Evolutionary conservation across 2,888 invertebrate species (phyloP).

Genomic region (Plagiodera versicolora): DNA sequence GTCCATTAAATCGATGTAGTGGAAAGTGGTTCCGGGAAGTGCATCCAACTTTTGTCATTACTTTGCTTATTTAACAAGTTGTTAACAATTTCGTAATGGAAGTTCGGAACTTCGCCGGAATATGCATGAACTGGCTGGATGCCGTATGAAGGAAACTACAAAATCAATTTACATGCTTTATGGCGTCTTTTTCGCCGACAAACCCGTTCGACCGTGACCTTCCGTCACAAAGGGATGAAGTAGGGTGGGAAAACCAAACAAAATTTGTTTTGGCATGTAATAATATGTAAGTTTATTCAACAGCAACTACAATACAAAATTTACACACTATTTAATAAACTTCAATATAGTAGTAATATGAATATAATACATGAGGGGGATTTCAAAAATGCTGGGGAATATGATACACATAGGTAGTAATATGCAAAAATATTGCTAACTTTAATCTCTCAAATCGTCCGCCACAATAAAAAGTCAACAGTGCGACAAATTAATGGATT

Average conservation of each 20-base stretch:
- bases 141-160: background rate
- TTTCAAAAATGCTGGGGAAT: constrained; percentile 52
- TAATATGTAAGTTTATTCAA: constrained; percentile 64
- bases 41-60: constrained; percentile 1
- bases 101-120: background rate
- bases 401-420: constrained; percentile 54
- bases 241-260: constrained; percentile 57
- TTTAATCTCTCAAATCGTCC: constrained; percentile 53
- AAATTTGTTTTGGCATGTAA: constrained; percentile 72
- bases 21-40: constrained; percentile 1
- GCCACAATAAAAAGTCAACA: constrained; percentile 52
- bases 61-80: background rate
- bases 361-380: constrained; percentile 57
- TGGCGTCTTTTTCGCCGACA: background rate
- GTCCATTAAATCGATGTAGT: constrained; percentile 1
- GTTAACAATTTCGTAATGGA: constrained; percentile 1
- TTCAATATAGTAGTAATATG: constrained; percentile 59
- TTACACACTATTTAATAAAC: constrained; percentile 68
- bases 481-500: constrained; percentile 47
- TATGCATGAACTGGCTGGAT: background rate
- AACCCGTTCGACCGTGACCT: background rate
- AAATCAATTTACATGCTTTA: constrained; percentile 1
- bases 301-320: constrained; percentile 76
- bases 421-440: constrained; percentile 60
- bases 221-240: background rate